Base-by-base conservation (phyloP, 2,888 invertebrate species). In the Dyspetes luteomarginatus region DNA sequence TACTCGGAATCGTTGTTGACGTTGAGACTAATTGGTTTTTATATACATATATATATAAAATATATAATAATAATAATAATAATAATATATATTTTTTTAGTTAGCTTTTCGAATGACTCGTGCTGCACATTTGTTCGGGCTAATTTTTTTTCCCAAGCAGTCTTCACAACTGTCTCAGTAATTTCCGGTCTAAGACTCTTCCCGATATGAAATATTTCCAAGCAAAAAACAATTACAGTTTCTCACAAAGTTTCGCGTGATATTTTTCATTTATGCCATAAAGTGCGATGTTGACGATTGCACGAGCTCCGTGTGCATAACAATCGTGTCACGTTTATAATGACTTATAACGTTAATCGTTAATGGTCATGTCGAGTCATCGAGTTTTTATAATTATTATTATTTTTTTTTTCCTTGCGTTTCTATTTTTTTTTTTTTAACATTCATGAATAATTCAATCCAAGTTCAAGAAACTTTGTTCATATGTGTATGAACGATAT, bases 1-100 rank as follows among this genome's bases (percentile, higher is more conserved):
- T 86, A 85, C 82, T 83, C 75, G 78, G 86, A 88, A 89, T 89
- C 88, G 88, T 87, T 85, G 84, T 86, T 84, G 84, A 83, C 82
- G 82, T 84, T 82, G 82, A 83, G 73, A 84, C 83, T 88, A 87
- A 87, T 86, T 82, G 64, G 22, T 64, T 64, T 77, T 58, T 26
- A 19, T 9, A 52, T 15, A n/a, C n/a, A n/a, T n/a, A n/a, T n/a
- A n/a, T n/a, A n/a, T n/a, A n/a, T n/a, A n/a, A n/a, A n/a, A n/a
- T n/a, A n/a, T n/a, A n/a, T n/a, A n/a, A n/a, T n/a, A n/a, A n/a
- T n/a, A n/a, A n/a, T n/a, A n/a, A n/a, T n/a, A n/a, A n/a, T n/a
- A n/a, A n/a, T n/a, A n/a, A n/a, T n/a, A n/a, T n/a, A n/a, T n/a
- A n/a, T 36, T 41, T 41, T 60, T 9, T 50, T 48, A 41, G n/a